Percentiles rank a stretch among this genome's conserved stretches.
phyloP scores from a whole-genome alignment of 1,140 invertebrate genomes.

The Drosophila subobscura region DNA sequence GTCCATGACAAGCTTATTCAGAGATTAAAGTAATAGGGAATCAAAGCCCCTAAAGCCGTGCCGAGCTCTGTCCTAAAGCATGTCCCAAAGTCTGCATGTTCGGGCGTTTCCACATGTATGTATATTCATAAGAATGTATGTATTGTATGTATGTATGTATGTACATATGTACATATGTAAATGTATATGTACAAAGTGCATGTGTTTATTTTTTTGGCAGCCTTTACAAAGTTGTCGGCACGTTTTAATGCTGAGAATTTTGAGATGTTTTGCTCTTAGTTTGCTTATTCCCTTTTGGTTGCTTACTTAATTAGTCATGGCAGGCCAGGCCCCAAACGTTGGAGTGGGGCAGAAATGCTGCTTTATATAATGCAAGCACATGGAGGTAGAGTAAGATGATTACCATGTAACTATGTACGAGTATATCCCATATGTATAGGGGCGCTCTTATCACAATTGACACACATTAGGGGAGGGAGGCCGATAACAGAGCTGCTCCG shows the following conservation, averaged over 20 bases:
- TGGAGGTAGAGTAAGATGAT: neutral
- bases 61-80: too few relatives aligned
- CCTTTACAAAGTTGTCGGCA: conserved; percentile 77
- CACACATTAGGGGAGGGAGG: conserved; percentile 56
- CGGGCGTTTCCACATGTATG: too few relatives aligned
- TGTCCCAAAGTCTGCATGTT: too few relatives aligned
- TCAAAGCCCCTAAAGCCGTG: too few relatives aligned
- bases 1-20: too few relatives aligned
- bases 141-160: too few relatives aligned
- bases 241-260: conserved; percentile 72
- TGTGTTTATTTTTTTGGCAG: conserved; percentile 49
- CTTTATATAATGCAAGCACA: conserved; percentile 8
- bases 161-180: conserved; percentile 2
- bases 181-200: conserved; percentile 29
- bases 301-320: conserved; percentile 77
- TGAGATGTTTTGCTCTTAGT: conserved; percentile 42
- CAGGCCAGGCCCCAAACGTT: conserved; percentile 14
- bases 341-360: conserved; percentile 3
- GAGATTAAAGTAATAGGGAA: too few relatives aligned
- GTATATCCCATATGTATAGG: conserved; percentile 16
- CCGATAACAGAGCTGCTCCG: conserved; percentile 7
- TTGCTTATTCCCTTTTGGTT: conserved; percentile 56
- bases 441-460: conserved; percentile 62
- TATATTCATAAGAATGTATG: neutral
- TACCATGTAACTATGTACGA: conserved; percentile 1